Percentiles rank a stretch among this genome's conserved stretches.
phyloP scores from a whole-genome alignment of 2,888 invertebrate genomes.

The Brenthis daphne region DNA sequence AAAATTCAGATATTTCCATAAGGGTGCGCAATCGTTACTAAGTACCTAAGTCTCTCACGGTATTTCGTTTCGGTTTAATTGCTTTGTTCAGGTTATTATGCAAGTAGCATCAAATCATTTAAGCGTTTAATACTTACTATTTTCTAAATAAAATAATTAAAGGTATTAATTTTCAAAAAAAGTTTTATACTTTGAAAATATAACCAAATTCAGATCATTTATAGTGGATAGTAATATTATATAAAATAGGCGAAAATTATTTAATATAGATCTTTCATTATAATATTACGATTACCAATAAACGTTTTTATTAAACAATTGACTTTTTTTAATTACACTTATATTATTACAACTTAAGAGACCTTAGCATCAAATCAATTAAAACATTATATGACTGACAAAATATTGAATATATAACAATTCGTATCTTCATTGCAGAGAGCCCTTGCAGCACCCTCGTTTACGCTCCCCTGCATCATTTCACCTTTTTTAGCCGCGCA shows the following conservation, averaged over 20 bases:
- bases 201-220: too few species aligned
- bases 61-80: conserved; percentile 38
- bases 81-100: conserved; percentile 31
- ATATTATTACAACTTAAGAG: too few species aligned
- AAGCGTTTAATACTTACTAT: conserved; percentile 11
- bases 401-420: not conserved
- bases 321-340: too few species aligned
- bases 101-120: conserved; percentile 30
- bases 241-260: too few species aligned
- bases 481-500: conserved; percentile 31
- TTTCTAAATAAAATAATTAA: conserved; percentile 1
- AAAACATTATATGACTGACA: too few species aligned
- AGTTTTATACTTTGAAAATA: too few species aligned
- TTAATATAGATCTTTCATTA: too few species aligned
- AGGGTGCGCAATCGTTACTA: not conserved
- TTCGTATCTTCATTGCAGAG: conserved; percentile 6
- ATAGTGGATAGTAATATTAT: too few species aligned
- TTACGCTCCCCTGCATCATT: conserved; percentile 26
- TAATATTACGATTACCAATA: too few species aligned
- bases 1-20: not conserved
- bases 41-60: conserved; percentile 38
- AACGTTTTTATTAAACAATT: too few species aligned
- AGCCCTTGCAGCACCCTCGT: conserved; percentile 29
- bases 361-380: too few species aligned
- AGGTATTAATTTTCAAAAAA: too few species aligned